Evolutionary conservation across 2,113 vertebrate genomes (phyloP), one percentile per base, ranked within the genome.

Genomic region (Cercocebus atys): DNA sequence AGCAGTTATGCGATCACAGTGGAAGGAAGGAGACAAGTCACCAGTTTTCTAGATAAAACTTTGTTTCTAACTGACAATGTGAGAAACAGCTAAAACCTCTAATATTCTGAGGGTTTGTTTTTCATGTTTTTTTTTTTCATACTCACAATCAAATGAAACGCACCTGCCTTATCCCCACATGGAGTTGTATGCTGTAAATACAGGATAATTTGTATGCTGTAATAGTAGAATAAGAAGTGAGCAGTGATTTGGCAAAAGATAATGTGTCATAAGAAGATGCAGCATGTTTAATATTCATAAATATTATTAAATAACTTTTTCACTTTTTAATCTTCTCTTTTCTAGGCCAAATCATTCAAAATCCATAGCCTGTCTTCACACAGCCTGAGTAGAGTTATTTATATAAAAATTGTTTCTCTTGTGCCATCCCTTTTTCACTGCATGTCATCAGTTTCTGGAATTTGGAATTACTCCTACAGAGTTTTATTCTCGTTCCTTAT

Each of bases 371-470:
- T 81, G 25, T 85, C 23, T 80, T 45, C 35, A 35, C 25, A 76
- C 5, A 18, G 35, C 17, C 6, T 64, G 40, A 57, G 72, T 38
- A 16, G 27, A 32, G 43, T 11, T 16, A 25, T 85, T 47, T 30
- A 0, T n/a, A 10, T 32, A n/a, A 32, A 2, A 2, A 4, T 35
- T 38, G 23, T 23, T 59, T 47, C 9, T 30, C n/a, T 35, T 16
- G 2, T 2, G 18, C 35, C 57, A 40, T 13, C 43, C 4, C 32
- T 40, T 50, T 50, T 45, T 23, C 3, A 14, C 2, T 10, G 8
- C 5, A 45, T 7, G 43, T 0, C n/a, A 18, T 35, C 25, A 64
- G 25, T 23, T 18, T 12, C 1, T 27, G 22, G 38, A 73, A 14
- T n/a, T 35, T 17, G 27, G 5, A 57, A 35, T 40, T 25, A 43